Base-by-base conservation (phyloP, 2,888 invertebrate genomes). In the Rapana venosa region DNA sequence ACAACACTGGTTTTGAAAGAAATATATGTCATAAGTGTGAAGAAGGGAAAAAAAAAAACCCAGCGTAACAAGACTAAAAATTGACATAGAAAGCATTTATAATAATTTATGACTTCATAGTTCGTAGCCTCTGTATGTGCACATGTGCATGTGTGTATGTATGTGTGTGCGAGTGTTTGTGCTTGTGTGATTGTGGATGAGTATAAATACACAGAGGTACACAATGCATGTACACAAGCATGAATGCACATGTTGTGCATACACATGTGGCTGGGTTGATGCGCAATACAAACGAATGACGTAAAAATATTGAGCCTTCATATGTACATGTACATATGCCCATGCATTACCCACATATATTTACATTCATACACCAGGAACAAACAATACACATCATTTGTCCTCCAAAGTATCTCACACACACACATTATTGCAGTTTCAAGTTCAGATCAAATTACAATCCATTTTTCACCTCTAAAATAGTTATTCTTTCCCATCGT, bases 401-500 rank as follows among this genome's bases (percentile, higher is more conserved):
- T 30, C 77, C n/a, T 77, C 30, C 11, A 11, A 2, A 77, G 17
- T 6, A 77, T 1, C 4, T 30, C 77, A 1, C 77, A n/a, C 77
- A 32, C 77, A 77, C 15, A 20, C 74, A 56, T 83, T 36, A 77
- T 26, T 26, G 26, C 66, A 15, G 17, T 26, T 66, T 22, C 66
- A 66, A 20, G 26, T 66, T 26, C 26, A 15, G 5, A 20, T 66
- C 66, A 30, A n/a, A 30, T 77, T 77, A 30, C 26, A 0, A 56
- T 47, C 47, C 47, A 47, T 47, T 47, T 26, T n/a, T 58, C n/a
- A 95, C 94, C 93, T 95, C 94, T 26, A 95, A 87, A 47, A 94
- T 94, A 90, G 94, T 94, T 30, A 94, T 91, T 90, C 92, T 93
- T 90, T 95, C 95, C 79, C 93, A 90, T 89, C 93, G 91, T 87